A percentile compares a stretch with the other conserved stretches of the same genome.
These are phyloP conservation scores for Mactra quadrangularis DNA, from an alignment of 1,140 invertebrate genomes.

Conservation along the genomic window DNA sequence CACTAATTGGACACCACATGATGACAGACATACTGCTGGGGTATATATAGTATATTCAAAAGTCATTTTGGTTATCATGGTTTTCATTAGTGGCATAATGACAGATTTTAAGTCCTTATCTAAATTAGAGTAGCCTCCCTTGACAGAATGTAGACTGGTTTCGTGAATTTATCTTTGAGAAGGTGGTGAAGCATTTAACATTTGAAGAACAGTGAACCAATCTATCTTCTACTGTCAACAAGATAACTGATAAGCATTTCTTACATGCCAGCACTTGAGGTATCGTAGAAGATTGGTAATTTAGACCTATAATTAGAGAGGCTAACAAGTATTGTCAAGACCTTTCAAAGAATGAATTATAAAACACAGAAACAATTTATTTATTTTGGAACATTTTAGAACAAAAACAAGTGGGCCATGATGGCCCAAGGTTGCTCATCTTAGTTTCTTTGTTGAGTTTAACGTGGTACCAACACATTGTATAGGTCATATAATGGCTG, in stretches of 20 bases:
- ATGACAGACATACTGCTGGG: neutral
- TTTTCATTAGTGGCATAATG: constrained; percentile 30
- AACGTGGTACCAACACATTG: too few relatives aligned
- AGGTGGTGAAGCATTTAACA: constrained; percentile 35
- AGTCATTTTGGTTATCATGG: neutral
- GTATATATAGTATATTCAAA: neutral
- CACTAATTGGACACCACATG: neutral
- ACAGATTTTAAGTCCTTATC: constrained; percentile 39
- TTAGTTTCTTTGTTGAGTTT: too few relatives aligned
- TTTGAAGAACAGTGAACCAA: constrained; percentile 45
- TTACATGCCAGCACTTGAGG: constrained; percentile 25
- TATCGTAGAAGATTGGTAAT: constrained; percentile 25
- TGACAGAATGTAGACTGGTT: constrained; percentile 36
- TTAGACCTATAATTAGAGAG: constrained; percentile 29
- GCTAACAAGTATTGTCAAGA: constrained; percentile 11
- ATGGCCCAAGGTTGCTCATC: too few relatives aligned
- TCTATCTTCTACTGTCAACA: constrained; percentile 52
- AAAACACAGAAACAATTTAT: too few relatives aligned
- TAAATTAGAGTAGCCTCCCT: constrained; percentile 53
- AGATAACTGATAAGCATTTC: constrained; percentile 45
- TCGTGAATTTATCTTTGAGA: constrained; percentile 23
- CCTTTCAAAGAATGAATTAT: too few relatives aligned
- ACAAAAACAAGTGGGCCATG: neutral
- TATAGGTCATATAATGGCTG: too few relatives aligned
- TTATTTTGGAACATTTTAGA: constrained; percentile 9